Percentiles rank a stretch among this genome's conserved stretches.
phyloP scores from a whole-genome alignment of 2,888 invertebrate genomes.

The Pyrocoelia pectoralis region DNA sequence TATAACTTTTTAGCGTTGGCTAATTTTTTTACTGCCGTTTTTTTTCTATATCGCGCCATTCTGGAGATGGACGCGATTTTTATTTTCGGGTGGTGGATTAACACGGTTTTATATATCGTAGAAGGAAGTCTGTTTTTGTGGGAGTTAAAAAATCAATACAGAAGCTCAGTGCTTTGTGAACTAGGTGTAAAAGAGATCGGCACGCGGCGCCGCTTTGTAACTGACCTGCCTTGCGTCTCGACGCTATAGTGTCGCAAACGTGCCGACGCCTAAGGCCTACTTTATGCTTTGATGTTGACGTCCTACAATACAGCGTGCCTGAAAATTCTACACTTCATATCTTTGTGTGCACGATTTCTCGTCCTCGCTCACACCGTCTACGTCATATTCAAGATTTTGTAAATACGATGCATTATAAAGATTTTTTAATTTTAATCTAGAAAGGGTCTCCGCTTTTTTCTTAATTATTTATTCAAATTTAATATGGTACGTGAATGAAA shows the following conservation, averaged over 20 bases:
- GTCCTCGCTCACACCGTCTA: not conserved
- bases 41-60: not conserved
- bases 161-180: conserved; percentile 45
- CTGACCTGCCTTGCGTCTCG: conserved; percentile 57
- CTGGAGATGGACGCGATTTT: not conserved
- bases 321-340: conserved; percentile 28
- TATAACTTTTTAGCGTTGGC: conserved; percentile 28
- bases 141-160: conserved; percentile 44
- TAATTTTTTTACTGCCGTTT: conserved; percentile 15
- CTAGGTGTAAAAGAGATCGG: conserved; percentile 53
- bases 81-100: conserved; percentile 22
- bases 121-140: conserved; percentile 37
- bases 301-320: conserved; percentile 21
- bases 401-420: conserved; percentile 12
- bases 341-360: conserved; percentile 19
- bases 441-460: not conserved
- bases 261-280: conserved; percentile 50
- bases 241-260: conserved; percentile 50
- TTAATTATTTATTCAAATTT: conserved; percentile 9
- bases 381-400: not conserved
- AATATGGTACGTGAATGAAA: conserved; percentile 10
- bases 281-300: conserved; percentile 48
- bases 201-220: conserved; percentile 54
- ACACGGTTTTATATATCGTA: conserved; percentile 29
- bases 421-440: not conserved